Conservation (phyloP, 2,113 vertebrate genomes). For the Eurystomus gularis region DNA sequence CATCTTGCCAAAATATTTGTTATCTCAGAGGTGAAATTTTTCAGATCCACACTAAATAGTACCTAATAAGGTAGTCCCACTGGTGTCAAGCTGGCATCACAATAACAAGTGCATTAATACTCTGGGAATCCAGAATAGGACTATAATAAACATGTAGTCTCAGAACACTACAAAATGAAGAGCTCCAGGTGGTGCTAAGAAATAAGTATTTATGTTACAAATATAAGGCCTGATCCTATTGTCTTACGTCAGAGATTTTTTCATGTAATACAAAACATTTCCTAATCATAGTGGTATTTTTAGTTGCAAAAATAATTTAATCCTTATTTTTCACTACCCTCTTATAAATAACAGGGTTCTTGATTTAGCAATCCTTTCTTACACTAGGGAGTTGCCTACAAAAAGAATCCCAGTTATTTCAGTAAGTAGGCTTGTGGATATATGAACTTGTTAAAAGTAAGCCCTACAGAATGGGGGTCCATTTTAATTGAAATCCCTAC, state of each 20-base stretch:
- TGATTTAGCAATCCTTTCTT: neutral
- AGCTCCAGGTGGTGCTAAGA: neutral
- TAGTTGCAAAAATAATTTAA: neutral
- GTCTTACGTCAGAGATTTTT: neutral
- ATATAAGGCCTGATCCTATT: neutral
- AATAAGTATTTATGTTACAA: neutral
- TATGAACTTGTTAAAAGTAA: neutral
- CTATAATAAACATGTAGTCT: neutral
- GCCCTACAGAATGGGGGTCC: neutral
- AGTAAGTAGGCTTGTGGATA: neutral
- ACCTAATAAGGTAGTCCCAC: constrained; percentile 1
- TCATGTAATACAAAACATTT: neutral
- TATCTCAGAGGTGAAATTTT: constrained; percentile 12
- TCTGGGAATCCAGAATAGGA: constrained; percentile 11
- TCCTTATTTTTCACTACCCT: neutral
- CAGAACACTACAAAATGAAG: neutral
- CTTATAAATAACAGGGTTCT: neutral
- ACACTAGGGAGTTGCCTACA: neutral
- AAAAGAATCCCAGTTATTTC: neutral
- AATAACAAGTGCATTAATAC: neutral
- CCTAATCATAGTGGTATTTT: neutral
- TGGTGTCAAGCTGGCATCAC: constrained; percentile 5
- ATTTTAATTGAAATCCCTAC: neutral
- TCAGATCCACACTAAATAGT: neutral
- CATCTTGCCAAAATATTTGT: constrained; percentile 46